phyloP scores from a whole-genome alignment of 1,140 invertebrate genomes.

The Ceratosolen fusciceps region DNA sequence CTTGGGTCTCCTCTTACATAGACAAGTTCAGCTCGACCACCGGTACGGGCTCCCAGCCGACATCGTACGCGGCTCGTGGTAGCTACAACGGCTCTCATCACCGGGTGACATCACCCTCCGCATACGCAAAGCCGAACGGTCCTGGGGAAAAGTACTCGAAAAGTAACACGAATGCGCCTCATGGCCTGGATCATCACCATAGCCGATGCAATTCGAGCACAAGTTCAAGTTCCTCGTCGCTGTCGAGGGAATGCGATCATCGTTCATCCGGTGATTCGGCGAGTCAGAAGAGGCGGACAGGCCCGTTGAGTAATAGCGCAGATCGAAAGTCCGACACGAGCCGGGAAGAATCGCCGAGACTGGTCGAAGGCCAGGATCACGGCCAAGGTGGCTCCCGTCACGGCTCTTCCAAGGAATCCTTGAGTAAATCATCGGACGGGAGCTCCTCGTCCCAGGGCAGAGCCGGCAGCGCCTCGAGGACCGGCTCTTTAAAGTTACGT shows the following conservation, averaged over 20 bases:
- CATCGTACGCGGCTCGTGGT: background rate
- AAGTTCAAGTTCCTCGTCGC: constrained; percentile 34
- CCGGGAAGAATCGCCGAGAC: constrained; percentile 11
- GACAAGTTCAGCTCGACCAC: constrained; percentile 69
- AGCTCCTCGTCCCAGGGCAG: constrained; percentile 50
- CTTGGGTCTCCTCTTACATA: constrained; percentile 77
- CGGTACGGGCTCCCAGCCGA: constrained; percentile 52
- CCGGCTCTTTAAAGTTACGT: constrained; percentile 51
- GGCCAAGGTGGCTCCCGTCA: background rate
- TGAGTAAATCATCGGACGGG: constrained; percentile 58
- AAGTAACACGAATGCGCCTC: background rate
- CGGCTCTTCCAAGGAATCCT: constrained; percentile 28
- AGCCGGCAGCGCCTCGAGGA: constrained; percentile 53
- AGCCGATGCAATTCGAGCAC: background rate
- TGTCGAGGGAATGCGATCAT: background rate
- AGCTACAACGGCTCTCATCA: background rate
- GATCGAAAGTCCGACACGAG: background rate
- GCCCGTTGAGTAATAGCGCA: background rate
- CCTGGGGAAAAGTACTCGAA: background rate
- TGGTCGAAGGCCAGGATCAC: constrained; percentile 34
- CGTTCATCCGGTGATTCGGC: background rate
- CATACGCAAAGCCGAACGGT: background rate
- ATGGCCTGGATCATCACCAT: background rate
- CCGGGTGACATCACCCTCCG: background rate
- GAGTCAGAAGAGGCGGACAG: background rate